Conservation (phyloP, 2,797 vertebrate species). For the Hemibagrus guttatus region DNA sequence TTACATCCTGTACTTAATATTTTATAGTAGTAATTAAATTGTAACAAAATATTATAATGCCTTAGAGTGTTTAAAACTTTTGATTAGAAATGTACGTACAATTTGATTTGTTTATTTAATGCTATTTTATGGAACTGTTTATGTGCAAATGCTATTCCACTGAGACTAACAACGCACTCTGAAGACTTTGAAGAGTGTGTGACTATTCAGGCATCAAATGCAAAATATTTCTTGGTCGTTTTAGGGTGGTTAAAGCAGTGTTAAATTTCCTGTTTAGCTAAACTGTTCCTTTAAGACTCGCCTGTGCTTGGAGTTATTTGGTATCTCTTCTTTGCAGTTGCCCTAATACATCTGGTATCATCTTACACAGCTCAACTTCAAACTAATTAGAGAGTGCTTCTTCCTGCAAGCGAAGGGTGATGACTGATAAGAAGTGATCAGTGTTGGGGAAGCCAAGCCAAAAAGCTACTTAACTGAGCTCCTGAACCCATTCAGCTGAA, state of each 20-base stretch:
- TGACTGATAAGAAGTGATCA: constrained; percentile 43
- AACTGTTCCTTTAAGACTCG: background rate
- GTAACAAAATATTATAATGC: background rate
- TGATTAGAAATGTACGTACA: background rate
- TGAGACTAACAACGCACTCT: background rate
- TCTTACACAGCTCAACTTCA: constrained; percentile 37
- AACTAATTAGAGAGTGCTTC: constrained; percentile 39
- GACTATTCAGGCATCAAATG: constrained; percentile 1
- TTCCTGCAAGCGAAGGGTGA: constrained; percentile 33
- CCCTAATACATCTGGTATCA: constrained; percentile 31
- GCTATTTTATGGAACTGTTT: background rate
- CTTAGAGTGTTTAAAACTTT: background rate
- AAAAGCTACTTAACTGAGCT: constrained; percentile 35
- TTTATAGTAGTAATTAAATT: background rate
- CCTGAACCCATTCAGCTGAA: constrained; percentile 29
- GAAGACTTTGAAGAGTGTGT: no score
- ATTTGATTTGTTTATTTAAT: background rate
- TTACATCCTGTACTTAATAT: background rate
- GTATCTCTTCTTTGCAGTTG: constrained; percentile 41
- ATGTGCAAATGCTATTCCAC: background rate
- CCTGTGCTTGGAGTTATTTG: constrained; percentile 13
- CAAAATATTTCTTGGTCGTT: background rate
- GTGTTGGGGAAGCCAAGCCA: constrained; percentile 28
- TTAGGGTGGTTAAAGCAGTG: background rate
- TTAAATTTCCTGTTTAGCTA: background rate